Evolutionary conservation across 2,888 invertebrate species (phyloP), one percentile per base, ranked within the genome.

Genomic region (Drosophila mayaguana): DNA sequence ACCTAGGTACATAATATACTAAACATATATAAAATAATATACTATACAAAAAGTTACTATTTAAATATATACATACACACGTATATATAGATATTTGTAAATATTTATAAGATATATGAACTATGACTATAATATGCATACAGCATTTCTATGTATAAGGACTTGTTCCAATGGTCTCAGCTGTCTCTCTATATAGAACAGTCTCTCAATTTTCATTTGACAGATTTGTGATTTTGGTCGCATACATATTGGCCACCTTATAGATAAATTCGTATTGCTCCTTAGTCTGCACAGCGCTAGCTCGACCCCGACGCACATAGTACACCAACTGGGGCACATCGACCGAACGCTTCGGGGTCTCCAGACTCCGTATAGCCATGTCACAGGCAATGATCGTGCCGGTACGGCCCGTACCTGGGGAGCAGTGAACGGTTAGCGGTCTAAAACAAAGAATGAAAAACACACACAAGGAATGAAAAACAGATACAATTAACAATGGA

Each of bases 211-310:
- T 92, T 78, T 96, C 96, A 91, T 95, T 93, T 72, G 94, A 94
- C 78, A 95, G 94, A 72, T 97, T 97, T 89, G 97, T 96, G 84
- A 97, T 94, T 93, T 97, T 97, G 78, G 96, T 96, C 73, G 97
- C 97, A 92, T 97, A 97, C 92, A 96, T 95, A 92, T 96, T 96
- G 83, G 97, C 94, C 90, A 97, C 98, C 95, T 97, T 96, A 93
- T 98, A 98, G 77, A 98, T 96, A 93, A 98, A 97, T 90, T 96
- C 95, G 93, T 98, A 98, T 93, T 98, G 98, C 90, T 98, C 97
- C 89, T 96, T 95, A 70, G 98, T 98, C 93, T 97, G 96, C 28
- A 98, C 97, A 69, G 97, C 95, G 82, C 97, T 97, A 51, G 97
- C 97, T 16, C 98, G 94, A 91, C 98, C 98, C 86, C 97, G 95